These are phyloP conservation scores for Drosophila rufa DNA, from an alignment of 1,140 invertebrate genomes.

Conservation along the genomic window DNA sequence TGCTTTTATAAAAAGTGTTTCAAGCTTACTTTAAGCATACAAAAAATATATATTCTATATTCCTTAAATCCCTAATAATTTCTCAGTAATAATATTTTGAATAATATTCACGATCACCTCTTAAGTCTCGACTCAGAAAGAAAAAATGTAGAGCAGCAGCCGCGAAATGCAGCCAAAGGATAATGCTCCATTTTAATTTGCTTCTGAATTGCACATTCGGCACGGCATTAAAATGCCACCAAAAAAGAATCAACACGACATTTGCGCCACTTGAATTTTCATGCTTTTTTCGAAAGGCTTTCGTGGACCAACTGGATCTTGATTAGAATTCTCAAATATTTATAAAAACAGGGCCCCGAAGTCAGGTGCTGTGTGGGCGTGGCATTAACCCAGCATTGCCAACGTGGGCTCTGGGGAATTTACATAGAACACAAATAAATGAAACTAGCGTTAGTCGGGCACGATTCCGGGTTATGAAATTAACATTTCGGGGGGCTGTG, in stretches of 20 bases:
- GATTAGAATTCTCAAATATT: constrained; percentile 84
- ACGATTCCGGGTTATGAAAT: constrained; percentile 81
- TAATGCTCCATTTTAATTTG: constrained; percentile 63
- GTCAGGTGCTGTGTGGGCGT: constrained; percentile 18
- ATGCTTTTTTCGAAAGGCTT: constrained; percentile 13
- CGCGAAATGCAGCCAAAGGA: constrained; percentile 6
- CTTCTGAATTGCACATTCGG: constrained; percentile 74
- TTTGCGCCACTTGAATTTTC: constrained; percentile 55
- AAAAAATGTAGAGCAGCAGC: constrained; percentile 9
- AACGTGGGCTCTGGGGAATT: constrained; percentile 68
- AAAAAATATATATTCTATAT: too few species aligned
- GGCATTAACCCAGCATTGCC: constrained; percentile 26
- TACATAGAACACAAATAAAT: constrained; percentile 82
- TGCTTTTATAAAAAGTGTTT: too few species aligned
- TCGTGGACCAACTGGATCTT: constrained; percentile 65
- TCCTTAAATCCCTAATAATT: too few species aligned
- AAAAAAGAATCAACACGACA: constrained; percentile 83
- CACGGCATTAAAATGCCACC: constrained; percentile 79
- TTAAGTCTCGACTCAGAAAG: background rate
- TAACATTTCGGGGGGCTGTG: constrained; percentile 65
- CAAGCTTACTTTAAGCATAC: too few species aligned
- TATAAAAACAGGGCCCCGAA: constrained; percentile 65
- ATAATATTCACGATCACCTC: background rate
- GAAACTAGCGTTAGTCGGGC: constrained; percentile 77
- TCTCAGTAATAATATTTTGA: background rate